phyloP scores from a whole-genome alignment of 2,888 invertebrate genomes.

The Brachyopa scutellaris region DNA sequence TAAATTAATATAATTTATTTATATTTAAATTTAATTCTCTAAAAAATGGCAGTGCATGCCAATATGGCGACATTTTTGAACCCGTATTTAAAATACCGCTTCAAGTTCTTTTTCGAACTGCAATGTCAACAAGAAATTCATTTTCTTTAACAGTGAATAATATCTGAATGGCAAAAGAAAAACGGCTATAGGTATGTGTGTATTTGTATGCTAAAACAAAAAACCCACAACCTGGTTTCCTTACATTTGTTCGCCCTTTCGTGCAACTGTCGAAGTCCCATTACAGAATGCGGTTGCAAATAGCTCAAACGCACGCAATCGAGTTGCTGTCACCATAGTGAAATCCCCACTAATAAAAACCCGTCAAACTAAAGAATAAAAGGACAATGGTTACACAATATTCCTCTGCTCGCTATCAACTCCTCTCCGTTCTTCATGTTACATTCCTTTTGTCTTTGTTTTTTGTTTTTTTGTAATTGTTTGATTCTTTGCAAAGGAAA shows the following conservation, averaged over 20 bases:
- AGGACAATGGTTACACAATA: constrained; percentile 5
- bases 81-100: too few species aligned
- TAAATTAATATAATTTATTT: too few species aligned
- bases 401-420: background rate
- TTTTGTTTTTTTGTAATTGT: constrained; percentile 18
- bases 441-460: background rate
- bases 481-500: constrained; percentile 35
- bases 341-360: background rate
- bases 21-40: too few species aligned
- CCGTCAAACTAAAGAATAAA: background rate
- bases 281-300: background rate
- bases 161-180: background rate
- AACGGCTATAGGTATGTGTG: too few species aligned
- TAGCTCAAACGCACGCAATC: background rate
- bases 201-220: too few species aligned
- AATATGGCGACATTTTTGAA: too few species aligned
- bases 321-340: background rate
- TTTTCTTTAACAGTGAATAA: background rate
- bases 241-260: background rate
- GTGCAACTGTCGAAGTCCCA: background rate
- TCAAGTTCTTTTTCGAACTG: too few species aligned
- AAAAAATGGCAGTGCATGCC: too few species aligned
- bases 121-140: background rate
- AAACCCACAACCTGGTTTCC: background rate
- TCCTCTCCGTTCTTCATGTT: background rate